Conservation (phyloP, 2,888 invertebrate species). For the Hermaeophaga mercurialis region DNA sequence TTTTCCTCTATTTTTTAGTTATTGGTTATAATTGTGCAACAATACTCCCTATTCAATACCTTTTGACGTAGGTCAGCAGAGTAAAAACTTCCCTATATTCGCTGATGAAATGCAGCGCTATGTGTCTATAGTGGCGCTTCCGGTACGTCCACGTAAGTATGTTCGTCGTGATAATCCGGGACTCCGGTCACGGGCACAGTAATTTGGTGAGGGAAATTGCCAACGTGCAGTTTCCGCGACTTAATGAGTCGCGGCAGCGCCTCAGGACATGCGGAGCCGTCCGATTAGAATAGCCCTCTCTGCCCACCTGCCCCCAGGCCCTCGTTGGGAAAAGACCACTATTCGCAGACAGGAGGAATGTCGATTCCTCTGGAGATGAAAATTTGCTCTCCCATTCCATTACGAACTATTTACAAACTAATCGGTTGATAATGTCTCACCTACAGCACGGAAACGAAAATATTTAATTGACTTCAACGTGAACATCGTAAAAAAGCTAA, state of each 20-base stretch:
- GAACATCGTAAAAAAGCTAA: too few relatives aligned
- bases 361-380: not conserved
- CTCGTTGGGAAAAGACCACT: not conserved
- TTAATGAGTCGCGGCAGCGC: slow-evolving; percentile 55
- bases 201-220: slow-evolving; percentile 60
- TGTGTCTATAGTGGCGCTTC: slow-evolving; percentile 10
- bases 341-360: not conserved
- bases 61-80: too few relatives aligned
- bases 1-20: too few relatives aligned
- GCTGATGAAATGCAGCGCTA: not conserved
- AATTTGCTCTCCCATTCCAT: not conserved
- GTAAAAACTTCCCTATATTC: not conserved
- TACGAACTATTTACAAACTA: not conserved
- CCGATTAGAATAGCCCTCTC: not conserved
- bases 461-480: too few relatives aligned
- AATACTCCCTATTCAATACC: too few relatives aligned
- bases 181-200: slow-evolving; percentile 56
- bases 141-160: slow-evolving; percentile 20
- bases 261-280: slow-evolving; percentile 45
- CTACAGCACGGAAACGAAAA: too few relatives aligned
- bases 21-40: too few relatives aligned
- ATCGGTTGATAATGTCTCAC: too few relatives aligned
- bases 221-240: slow-evolving; percentile 59
- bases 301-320: not conserved
- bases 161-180: slow-evolving; percentile 34